Conservation (phyloP, 2,113 vertebrate species). For the Pavo muticus region DNA sequence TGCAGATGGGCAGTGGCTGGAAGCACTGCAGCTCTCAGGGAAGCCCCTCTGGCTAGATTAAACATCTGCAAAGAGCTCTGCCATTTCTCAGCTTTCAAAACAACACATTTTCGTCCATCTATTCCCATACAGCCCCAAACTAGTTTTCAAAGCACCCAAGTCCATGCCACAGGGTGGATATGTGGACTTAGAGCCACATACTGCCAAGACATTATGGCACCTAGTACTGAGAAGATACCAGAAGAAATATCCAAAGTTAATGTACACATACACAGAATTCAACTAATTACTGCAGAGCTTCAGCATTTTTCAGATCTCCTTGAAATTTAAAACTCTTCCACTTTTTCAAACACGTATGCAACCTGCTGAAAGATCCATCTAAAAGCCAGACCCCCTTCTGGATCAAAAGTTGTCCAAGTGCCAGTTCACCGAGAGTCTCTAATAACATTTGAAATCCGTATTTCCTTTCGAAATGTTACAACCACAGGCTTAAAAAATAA, state of each 20-base stretch:
- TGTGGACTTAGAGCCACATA: neutral
- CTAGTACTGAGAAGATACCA: neutral
- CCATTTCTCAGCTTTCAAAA: neutral
- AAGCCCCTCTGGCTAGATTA: neutral
- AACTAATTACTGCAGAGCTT: neutral
- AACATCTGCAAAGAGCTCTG: neutral
- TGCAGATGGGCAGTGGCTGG: neutral
- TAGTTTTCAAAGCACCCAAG: neutral
- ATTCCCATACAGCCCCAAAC: neutral
- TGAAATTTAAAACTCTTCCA: neutral
- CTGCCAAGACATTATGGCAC: neutral
- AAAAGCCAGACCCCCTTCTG: neutral
- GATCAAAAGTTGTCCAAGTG: neutral
- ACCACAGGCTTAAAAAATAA: neutral
- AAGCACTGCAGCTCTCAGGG: rapidly evolving
- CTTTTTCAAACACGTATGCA: neutral
- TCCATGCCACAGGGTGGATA: neutral
- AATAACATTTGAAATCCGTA: neutral
- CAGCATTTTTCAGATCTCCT: neutral
- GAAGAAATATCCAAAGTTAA: neutral
- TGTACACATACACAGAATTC: neutral
- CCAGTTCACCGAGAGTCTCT: neutral
- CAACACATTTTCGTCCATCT: neutral
- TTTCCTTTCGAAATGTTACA: neutral
- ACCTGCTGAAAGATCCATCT: neutral